Evolutionary conservation across 1,140 invertebrate genomes (phyloP).

Genomic region (Globodera rostochiensis): DNA sequence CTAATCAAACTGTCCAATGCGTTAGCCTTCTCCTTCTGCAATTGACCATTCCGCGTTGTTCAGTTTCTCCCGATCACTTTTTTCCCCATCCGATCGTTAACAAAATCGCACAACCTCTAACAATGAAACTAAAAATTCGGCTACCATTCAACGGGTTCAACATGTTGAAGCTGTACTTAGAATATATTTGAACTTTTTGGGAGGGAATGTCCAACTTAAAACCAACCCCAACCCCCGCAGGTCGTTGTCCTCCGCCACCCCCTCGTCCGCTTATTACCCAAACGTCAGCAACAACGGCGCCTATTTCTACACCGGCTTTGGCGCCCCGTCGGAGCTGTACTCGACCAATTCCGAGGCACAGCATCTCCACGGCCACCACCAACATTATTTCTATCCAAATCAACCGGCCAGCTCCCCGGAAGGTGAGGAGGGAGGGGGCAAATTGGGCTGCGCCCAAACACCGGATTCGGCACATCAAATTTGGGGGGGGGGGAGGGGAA

Average conservation of each 20-base stretch:
- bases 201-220: too few relatives aligned
- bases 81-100: too few relatives aligned
- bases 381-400: constrained; percentile 27
- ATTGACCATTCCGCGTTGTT: too few relatives aligned
- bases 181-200: too few relatives aligned
- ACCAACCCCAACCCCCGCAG: not conserved
- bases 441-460: not conserved
- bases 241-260: not conserved
- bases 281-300: not conserved
- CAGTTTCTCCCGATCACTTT: too few relatives aligned
- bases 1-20: too few relatives aligned
- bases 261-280: constrained; percentile 13
- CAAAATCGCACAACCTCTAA: too few relatives aligned
- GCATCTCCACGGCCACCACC: constrained; percentile 19
- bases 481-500: not conserved
- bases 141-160: too few relatives aligned
- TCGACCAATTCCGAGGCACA: not conserved
- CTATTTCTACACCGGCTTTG: constrained; percentile 14
- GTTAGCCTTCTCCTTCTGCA: too few relatives aligned
- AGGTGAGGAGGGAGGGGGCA: not conserved
- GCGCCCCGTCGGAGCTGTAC: constrained; percentile 14
- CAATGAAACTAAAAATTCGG: too few relatives aligned
- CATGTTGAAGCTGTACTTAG: too few relatives aligned
- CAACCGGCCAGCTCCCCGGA: constrained; percentile 36
- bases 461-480: too few relatives aligned